Evolutionary conservation across 2,797 vertebrate genomes (phyloP).

Genomic region (Picus viridis): DNA sequence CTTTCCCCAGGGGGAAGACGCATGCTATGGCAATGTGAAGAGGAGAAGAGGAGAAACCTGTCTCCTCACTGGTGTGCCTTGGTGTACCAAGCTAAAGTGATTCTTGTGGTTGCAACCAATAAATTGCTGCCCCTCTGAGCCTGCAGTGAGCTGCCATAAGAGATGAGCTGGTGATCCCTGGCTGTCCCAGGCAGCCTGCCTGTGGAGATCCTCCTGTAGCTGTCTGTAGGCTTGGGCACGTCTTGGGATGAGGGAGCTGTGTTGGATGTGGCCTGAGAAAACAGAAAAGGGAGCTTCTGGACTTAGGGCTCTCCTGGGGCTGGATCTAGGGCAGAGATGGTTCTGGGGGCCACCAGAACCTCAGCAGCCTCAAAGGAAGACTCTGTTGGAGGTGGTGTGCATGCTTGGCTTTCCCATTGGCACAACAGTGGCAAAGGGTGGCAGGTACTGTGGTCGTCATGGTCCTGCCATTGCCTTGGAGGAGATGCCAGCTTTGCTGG

Average conservation of each 20-base stretch:
- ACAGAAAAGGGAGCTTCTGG: not conserved
- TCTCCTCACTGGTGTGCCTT: accelerated
- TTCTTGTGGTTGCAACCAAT: not conserved
- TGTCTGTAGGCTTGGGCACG: not conserved
- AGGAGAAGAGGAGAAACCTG: not conserved
- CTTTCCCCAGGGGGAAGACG: not conserved
- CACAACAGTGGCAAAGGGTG: accelerated
- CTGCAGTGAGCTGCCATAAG: not conserved
- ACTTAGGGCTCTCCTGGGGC: not conserved
- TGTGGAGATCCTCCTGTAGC: not conserved
- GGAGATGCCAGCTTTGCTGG: not conserved
- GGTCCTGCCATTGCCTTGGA: not conserved
- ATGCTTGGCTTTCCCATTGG: accelerated
- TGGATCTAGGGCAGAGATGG: not conserved
- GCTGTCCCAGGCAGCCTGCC: not conserved
- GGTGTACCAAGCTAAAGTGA: not conserved
- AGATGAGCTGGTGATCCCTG: accelerated
- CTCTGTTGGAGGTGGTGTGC: accelerated
- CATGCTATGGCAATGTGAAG: not conserved
- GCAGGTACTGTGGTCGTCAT: accelerated
- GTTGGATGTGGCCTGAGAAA: not conserved
- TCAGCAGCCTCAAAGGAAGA: not conserved
- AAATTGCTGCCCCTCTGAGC: not conserved
- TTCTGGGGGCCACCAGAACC: not conserved
- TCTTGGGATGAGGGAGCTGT: not conserved